Conservation (phyloP, 2,888 invertebrate genomes). For the Heliconius erato region DNA sequence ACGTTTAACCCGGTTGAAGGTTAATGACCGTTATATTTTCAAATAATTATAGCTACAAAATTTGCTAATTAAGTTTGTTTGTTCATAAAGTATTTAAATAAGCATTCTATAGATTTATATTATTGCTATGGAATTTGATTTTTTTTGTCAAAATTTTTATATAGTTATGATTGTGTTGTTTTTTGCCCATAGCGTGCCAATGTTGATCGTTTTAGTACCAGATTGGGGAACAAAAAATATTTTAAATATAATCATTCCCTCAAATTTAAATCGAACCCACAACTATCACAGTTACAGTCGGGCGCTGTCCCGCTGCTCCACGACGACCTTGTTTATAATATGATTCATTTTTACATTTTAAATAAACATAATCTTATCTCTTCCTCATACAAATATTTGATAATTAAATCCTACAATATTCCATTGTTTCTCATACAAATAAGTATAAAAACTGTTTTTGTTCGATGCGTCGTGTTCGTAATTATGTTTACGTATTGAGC, state of each 20-base stretch:
- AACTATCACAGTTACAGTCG: neutral
- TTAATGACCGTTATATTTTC: neutral
- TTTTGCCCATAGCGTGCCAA: too few species aligned
- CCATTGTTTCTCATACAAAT: slow-evolving; percentile 57
- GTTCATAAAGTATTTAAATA: neutral
- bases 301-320: neutral
- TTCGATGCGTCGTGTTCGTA: slow-evolving; percentile 43
- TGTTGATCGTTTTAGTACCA: too few species aligned
- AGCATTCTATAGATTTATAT: neutral
- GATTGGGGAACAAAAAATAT: too few species aligned
- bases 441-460: slow-evolving; percentile 49
- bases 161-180: too few species aligned
- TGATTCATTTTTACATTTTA: neutral
- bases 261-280: neutral
- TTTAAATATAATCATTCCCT: neutral
- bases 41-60: neutral
- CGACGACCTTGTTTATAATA: neutral
- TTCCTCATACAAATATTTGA: slow-evolving; percentile 38
- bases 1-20: neutral
- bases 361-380: slow-evolving; percentile 5
- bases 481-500: slow-evolving; percentile 26
- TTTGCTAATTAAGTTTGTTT: neutral
- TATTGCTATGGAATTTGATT: too few species aligned
- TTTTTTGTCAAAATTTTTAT: neutral
- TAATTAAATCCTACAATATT: slow-evolving; percentile 51